phyloP scores from a whole-genome alignment of 1,140 invertebrate species.

The Hycleus phaleratus region DNA sequence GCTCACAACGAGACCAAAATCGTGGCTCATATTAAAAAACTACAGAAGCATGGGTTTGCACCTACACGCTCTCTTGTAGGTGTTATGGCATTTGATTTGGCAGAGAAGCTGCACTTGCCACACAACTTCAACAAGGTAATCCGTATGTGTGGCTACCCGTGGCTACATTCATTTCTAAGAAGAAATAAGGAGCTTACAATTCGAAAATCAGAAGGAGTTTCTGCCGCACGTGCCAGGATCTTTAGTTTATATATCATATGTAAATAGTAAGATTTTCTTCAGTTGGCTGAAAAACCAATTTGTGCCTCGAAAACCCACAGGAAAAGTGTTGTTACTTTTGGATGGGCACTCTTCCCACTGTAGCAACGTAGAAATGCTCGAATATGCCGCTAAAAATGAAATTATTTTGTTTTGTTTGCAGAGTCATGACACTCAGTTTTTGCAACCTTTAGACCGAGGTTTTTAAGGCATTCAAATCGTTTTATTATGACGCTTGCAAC shows the following conservation, averaged over 20 bases:
- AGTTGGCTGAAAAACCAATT: neutral
- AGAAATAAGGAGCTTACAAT: conserved; percentile 20
- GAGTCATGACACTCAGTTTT: conserved; percentile 17
- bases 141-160: conserved; percentile 32
- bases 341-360: conserved; percentile 29
- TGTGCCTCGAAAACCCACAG: conserved; percentile 1
- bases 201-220: conserved; percentile 28
- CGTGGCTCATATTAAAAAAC: conserved; percentile 4
- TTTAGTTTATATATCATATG: conserved; percentile 32
- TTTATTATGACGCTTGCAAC: conserved; percentile 10
- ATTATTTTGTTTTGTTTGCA: conserved; percentile 25
- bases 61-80: conserved; percentile 20
- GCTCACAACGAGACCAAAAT: conserved; percentile 4
- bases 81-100: conserved; percentile 23
- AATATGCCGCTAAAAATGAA: conserved; percentile 22
- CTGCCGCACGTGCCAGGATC: conserved; percentile 24
- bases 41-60: conserved; percentile 26
- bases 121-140: conserved; percentile 35
- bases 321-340: conserved; percentile 28
- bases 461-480: conserved; percentile 24
- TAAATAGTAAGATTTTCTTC: conserved; percentile 18
- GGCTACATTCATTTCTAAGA: conserved; percentile 27
- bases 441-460: conserved; percentile 25
- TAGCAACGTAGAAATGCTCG: conserved; percentile 16
- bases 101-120: conserved; percentile 31